Percentiles rank a stretch among this genome's conserved stretches.
phyloP scores from a whole-genome alignment of 2,113 vertebrate genomes.

The Polypterus bichir region DNA sequence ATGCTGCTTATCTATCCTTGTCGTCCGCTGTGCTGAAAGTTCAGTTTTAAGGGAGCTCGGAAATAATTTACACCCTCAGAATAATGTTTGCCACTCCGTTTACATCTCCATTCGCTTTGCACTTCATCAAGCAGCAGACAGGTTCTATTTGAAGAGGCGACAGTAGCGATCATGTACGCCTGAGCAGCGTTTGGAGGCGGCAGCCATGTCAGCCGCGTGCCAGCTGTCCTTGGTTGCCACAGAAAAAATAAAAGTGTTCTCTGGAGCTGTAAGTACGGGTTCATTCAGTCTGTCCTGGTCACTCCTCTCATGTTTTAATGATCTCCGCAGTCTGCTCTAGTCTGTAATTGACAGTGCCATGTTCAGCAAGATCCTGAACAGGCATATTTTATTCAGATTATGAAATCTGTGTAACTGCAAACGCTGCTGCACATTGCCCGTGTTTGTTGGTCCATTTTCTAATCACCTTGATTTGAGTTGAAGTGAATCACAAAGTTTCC shows the following conservation, averaged over 20 bases:
- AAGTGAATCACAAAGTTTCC: too few relatives aligned
- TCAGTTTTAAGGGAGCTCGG: constrained; percentile 5
- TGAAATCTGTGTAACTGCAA: too few relatives aligned
- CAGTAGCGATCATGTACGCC: background rate
- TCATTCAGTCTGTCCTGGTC: background rate
- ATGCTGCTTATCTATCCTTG: constrained; percentile 11
- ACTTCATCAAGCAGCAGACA: constrained; percentile 1
- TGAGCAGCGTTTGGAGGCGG: background rate
- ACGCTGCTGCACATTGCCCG: too few relatives aligned
- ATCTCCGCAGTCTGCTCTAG: too few relatives aligned
- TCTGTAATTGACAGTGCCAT: too few relatives aligned
- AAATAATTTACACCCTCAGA: constrained; percentile 12
- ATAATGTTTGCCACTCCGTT: constrained; percentile 7
- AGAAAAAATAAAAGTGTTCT: background rate
- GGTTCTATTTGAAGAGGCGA: background rate
- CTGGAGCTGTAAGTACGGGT: background rate
- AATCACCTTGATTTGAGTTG: too few relatives aligned
- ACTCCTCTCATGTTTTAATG: background rate
- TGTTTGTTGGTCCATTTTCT: too few relatives aligned
- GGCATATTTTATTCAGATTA: too few relatives aligned
- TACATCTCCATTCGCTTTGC: background rate
- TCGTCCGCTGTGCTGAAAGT: constrained; percentile 6
- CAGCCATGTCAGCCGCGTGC: constrained; percentile 4
- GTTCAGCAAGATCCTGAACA: too few relatives aligned
- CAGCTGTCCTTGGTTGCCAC: background rate